Evolutionary conservation across 2,797 vertebrate genomes (phyloP).

Genomic region (Nannoperca australis): DNA sequence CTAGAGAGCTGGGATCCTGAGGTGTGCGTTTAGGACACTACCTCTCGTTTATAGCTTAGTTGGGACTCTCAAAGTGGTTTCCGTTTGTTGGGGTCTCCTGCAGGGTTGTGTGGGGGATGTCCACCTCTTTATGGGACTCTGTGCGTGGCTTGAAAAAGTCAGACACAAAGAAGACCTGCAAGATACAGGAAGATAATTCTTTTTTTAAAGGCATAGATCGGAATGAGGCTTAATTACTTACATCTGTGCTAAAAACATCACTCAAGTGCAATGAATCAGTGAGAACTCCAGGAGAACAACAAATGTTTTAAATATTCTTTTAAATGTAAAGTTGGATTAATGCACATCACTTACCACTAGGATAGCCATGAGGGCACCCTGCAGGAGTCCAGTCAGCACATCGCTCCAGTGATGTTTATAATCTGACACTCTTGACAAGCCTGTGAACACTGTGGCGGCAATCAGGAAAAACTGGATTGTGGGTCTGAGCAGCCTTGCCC

Average conservation of each 20-base stretch:
- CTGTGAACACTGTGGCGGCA: conserved; percentile 91
- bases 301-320: not conserved
- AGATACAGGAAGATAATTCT: not conserved
- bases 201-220: not conserved
- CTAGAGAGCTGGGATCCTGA: conserved; percentile 49
- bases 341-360: conserved; percentile 88
- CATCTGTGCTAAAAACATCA: too few relatives aligned
- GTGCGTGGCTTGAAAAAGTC: conserved; percentile 92
- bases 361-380: conserved; percentile 93
- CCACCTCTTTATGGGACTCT: conserved; percentile 82
- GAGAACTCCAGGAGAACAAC: too few relatives aligned
- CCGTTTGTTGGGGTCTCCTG: conserved; percentile 92
- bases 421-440: conserved; percentile 95
- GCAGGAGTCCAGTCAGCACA: conserved; percentile 92
- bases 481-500: conserved; percentile 94
- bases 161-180: conserved; percentile 91
- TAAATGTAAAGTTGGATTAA: not conserved
- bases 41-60: conserved; percentile 74
- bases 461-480: conserved; percentile 95
- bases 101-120: conserved; percentile 90
- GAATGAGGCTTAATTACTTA: not conserved
- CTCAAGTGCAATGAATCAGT: not conserved
- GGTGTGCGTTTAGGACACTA: conserved; percentile 43
- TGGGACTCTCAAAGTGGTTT: conserved; percentile 92
- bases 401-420: conserved; percentile 99